Conservation (phyloP, 2,113 vertebrate genomes). For the Apodemus sylvaticus region DNA sequence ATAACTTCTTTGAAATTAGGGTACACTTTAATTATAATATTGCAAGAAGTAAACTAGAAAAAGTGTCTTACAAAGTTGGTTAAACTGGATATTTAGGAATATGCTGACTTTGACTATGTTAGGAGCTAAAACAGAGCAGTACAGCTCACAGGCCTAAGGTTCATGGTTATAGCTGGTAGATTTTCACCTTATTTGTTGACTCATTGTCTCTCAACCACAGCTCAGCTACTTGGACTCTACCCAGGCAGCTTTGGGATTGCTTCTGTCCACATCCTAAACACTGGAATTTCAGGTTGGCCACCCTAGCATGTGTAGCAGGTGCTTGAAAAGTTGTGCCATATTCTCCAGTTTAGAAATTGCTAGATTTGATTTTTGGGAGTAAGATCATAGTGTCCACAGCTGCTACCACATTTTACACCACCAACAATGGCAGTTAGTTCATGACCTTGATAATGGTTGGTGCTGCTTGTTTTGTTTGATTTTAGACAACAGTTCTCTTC, state of each 20-base stretch:
- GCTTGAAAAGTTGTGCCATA: background rate
- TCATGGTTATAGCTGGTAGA: background rate
- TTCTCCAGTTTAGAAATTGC: background rate
- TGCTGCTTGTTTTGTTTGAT: background rate
- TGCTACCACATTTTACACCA: background rate
- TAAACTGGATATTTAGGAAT: background rate
- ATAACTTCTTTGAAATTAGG: background rate
- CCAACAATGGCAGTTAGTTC: too few species aligned
- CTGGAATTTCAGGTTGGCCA: background rate
- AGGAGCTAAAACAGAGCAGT: background rate
- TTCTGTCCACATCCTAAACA: background rate
- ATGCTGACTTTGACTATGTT: background rate
- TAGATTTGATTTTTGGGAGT: too few species aligned
- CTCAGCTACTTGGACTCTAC: background rate
- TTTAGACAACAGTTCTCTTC: accelerated
- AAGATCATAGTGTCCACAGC: accelerated
- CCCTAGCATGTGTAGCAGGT: too few species aligned
- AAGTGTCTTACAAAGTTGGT: background rate
- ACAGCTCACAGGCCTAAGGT: background rate
- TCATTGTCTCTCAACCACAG: background rate
- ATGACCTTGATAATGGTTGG: background rate
- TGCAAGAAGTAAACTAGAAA: background rate
- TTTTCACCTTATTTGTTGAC: background rate
- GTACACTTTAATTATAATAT: background rate
- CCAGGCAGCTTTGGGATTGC: background rate